Evolutionary conservation across 1,140 invertebrate genomes (phyloP).

Genomic region (Pollicipes pollicipes): DNA sequence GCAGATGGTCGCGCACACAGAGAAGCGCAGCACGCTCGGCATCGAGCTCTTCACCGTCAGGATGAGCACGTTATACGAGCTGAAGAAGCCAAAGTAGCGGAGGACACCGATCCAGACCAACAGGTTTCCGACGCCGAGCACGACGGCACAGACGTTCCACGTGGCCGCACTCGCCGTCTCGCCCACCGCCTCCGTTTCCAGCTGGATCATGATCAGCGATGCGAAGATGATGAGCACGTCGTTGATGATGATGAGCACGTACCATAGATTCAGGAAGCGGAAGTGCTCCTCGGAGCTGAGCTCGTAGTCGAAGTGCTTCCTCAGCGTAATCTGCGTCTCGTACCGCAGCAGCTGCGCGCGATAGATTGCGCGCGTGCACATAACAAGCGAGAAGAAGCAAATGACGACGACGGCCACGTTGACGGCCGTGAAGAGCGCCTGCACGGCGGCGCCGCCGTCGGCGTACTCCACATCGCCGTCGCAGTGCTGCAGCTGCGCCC

Average conservation of each 20-base stretch:
- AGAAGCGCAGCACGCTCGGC: too few species aligned
- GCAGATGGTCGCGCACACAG: slow-evolving; percentile 73
- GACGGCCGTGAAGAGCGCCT: slow-evolving; percentile 31
- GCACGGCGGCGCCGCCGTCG: slow-evolving; percentile 9
- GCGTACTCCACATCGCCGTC: slow-evolving; percentile 52
- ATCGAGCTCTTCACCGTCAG: slow-evolving; percentile 81
- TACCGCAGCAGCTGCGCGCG: slow-evolving; percentile 66
- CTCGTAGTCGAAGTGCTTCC: slow-evolving; percentile 42
- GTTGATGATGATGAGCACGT: slow-evolving; percentile 91
- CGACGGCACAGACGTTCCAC: slow-evolving; percentile 86
- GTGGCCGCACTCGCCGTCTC: slow-evolving; percentile 53
- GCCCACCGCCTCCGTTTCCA: slow-evolving; percentile 45
- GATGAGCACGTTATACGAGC: slow-evolving; percentile 93
- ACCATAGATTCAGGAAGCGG: slow-evolving; percentile 95
- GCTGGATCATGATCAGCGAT: slow-evolving; percentile 53
- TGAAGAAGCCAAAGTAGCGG: slow-evolving; percentile 91
- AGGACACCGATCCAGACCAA: slow-evolving; percentile 96
- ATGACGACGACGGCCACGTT: slow-evolving; percentile 75
- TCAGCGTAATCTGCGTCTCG: slow-evolving; percentile 63
- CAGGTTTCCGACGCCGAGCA: slow-evolving; percentile 83
- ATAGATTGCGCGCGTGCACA: slow-evolving; percentile 76
- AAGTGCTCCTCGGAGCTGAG: slow-evolving; percentile 58
- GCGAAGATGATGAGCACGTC: slow-evolving; percentile 85
- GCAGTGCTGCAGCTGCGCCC: slow-evolving; percentile 55
- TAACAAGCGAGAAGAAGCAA: slow-evolving; percentile 58